A percentile compares a stretch with the other conserved stretches of the same genome.
Evolutionary conservation across 2,113 vertebrate genomes (phyloP).

Genomic region (Amia ocellicauda): DNA sequence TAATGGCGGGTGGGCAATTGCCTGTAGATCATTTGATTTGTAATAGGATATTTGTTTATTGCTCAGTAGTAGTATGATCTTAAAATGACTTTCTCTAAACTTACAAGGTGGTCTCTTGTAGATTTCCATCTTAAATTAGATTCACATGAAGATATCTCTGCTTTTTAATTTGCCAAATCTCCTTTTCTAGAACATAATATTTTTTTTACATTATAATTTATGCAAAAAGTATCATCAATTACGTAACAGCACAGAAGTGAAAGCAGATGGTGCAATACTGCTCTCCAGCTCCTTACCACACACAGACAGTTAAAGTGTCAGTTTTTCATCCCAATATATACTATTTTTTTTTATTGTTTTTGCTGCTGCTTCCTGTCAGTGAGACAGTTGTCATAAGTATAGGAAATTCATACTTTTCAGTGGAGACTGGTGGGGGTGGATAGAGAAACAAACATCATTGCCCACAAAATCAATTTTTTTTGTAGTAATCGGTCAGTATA

Average conservation of each 20-base stretch:
- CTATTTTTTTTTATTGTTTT: too few species aligned
- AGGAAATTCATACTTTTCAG: too few species aligned
- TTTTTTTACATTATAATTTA: conserved; percentile 38
- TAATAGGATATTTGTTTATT: conserved; percentile 39
- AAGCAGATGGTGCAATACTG: conserved; percentile 70
- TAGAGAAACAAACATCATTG: too few species aligned
- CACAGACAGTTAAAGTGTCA: background rate
- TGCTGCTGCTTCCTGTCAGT: too few species aligned
- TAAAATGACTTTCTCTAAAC: conserved; percentile 50
- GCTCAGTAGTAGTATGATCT: conserved; percentile 31
- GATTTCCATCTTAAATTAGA: conserved; percentile 38
- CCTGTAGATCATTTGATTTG: conserved; percentile 19
- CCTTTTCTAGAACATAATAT: conserved; percentile 47
- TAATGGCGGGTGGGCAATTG: conserved; percentile 20
- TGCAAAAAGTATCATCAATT: conserved; percentile 70
- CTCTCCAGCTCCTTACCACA: conserved; percentile 50
- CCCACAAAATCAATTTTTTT: too few species aligned
- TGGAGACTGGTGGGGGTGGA: too few species aligned
- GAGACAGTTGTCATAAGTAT: too few species aligned
- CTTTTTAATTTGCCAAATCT: conserved; percentile 38
- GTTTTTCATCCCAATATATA: too few species aligned
- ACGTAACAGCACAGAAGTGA: conserved; percentile 64
- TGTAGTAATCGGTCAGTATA: too few species aligned
- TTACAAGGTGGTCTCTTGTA: conserved; percentile 52
- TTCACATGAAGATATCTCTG: conserved; percentile 24